These are phyloP conservation scores for Cheilosia scutellata DNA, from an alignment of 2,888 invertebrate genomes.

Conservation along the genomic window DNA sequence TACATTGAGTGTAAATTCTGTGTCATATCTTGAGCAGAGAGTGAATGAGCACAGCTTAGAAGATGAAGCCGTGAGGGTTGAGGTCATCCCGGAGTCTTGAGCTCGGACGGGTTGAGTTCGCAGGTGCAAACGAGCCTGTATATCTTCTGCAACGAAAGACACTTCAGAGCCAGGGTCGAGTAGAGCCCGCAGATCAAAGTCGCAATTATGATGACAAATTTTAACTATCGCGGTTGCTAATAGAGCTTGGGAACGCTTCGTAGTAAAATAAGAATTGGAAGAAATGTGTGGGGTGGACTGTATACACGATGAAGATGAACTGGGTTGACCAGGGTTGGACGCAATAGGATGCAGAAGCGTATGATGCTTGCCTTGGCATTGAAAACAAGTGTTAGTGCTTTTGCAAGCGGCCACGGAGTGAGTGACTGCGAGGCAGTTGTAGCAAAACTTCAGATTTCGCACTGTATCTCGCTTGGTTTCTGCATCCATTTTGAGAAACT, in stretches of 20 bases:
- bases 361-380: constrained; percentile 1
- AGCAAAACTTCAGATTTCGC: neutral
- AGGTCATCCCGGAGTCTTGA: neutral
- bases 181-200: constrained; percentile 7
- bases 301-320: neutral
- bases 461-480: neutral
- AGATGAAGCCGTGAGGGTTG: neutral
- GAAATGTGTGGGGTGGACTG: neutral
- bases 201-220: neutral
- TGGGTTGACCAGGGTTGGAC: neutral
- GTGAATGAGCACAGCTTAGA: neutral
- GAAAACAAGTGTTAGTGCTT: neutral
- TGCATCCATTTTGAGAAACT: neutral
- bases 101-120: neutral
- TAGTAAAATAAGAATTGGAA: neutral
- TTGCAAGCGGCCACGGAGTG: neutral
- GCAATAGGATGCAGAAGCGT: neutral
- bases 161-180: constrained; percentile 54
- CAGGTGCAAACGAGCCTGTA: neutral
- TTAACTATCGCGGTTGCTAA: neutral
- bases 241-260: too few relatives aligned
- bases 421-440: neutral
- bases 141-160: constrained; percentile 53
- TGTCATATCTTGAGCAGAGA: neutral
- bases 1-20: neutral